Evolutionary conservation across 2,888 invertebrate species (phyloP), one percentile per base, ranked within the genome.

Genomic region (Tachina lurida): DNA sequence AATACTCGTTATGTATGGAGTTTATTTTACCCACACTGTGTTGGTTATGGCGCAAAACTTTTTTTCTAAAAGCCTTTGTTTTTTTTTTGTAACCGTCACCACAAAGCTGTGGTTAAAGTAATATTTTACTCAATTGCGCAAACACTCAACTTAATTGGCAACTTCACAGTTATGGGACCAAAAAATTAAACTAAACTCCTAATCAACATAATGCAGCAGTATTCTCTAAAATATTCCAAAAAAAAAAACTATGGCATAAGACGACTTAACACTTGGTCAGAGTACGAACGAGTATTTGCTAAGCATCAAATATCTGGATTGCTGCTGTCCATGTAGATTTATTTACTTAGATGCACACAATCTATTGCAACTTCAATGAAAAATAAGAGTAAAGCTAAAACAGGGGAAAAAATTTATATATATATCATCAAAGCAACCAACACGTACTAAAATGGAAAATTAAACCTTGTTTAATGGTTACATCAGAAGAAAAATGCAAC

Each of bases 371-470:
- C 81, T 77, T 62, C 79, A 79, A 83, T 84, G 80, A 84, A 84
- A 83, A 84, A 86, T 77, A 73, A 86, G 84, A 84, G 84, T 86
- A 70, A 78, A 77, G 68, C 78, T 76, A 45, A 58, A 63, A 70
- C 13, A 43, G 54, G 22, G 70, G 63, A 54, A 70, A 54, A 79
- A 31, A 54, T 3, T 15, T 31, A 31, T 4, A 22, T 31, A 31
- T 31, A 31, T 31, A 31, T 31, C 31, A 31, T 31, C 31, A 31
- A 31, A 49, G 10, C 22, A 70, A 41, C 47, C 76, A 76, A 83
- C 77, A 73, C 65, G 89, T 90, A 90, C 90, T 91, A 89, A 91
- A 91, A 91, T 91, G 91, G 91, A 91, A 91, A 91, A 91, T 91
- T 91, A 91, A 91, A 91, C 90, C 89, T 89, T 90, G 91, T 86